A percentile compares a stretch with the other conserved stretches of the same genome.
phyloP scores from a whole-genome alignment of 2,113 vertebrate species.

The Odontophorus gujanensis region DNA sequence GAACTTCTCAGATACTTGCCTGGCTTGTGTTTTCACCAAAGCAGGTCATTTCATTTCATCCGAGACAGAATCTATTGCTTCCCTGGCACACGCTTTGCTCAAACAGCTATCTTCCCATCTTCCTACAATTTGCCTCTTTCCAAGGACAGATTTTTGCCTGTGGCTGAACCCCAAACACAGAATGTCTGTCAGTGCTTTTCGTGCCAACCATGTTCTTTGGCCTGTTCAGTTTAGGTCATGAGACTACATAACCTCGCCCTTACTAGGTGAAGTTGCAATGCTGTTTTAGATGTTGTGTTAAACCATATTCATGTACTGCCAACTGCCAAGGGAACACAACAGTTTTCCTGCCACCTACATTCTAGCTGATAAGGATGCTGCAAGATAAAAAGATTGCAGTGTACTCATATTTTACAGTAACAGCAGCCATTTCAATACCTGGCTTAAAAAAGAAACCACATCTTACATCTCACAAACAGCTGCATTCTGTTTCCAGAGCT shows the following conservation, averaged over 20 bases:
- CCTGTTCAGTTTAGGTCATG: neutral
- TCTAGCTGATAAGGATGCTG: neutral
- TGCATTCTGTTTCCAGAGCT: neutral
- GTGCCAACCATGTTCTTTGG: neutral
- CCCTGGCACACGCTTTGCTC: neutral
- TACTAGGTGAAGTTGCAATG: neutral
- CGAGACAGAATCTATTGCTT: neutral
- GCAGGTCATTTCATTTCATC: neutral
- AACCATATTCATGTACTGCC: neutral
- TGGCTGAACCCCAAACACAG: neutral
- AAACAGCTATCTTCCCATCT: neutral
- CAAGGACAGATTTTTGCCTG: neutral
- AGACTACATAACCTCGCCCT: neutral
- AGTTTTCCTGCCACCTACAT: slow-evolving; percentile 8
- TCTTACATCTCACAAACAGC: slow-evolving; percentile 8
- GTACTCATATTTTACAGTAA: slow-evolving; percentile 43
- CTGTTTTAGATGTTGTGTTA: neutral
- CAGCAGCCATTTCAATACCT: slow-evolving; percentile 51
- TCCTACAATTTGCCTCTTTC: neutral
- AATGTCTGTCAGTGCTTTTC: neutral
- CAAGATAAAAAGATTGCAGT: slow-evolving; percentile 9
- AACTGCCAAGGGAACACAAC: neutral
- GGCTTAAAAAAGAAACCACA: slow-evolving; percentile 56
- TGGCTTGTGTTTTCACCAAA: neutral
- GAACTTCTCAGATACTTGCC: neutral